These are phyloP conservation scores for Pollenia griseotomentosa DNA, from an alignment of 2,888 invertebrate genomes.

Conservation along the genomic window DNA sequence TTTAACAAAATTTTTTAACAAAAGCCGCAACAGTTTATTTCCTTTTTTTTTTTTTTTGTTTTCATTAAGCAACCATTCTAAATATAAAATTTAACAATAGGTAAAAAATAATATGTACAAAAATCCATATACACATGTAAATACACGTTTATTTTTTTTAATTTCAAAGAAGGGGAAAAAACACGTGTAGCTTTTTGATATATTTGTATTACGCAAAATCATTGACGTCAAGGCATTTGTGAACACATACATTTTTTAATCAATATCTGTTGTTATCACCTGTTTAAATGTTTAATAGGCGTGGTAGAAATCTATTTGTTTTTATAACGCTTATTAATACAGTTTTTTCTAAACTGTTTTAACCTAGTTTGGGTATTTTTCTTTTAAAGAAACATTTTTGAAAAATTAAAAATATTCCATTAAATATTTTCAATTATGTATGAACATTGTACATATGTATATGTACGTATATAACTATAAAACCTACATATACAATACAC, in stretches of 20 bases:
- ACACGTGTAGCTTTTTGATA: slow-evolving; percentile 38
- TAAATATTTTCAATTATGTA: too few relatives aligned
- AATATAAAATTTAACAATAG: too few relatives aligned
- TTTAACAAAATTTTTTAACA: too few relatives aligned
- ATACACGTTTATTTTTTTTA: slow-evolving; percentile 3
- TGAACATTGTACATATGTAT: too few relatives aligned
- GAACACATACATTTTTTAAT: neutral
- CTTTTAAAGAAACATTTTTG: neutral
- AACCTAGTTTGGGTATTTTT: neutral
- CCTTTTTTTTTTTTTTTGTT: too few relatives aligned
- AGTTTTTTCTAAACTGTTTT: neutral
- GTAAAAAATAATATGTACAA: neutral
- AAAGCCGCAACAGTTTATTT: too few relatives aligned
- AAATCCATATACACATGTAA: neutral
- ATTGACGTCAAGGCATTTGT: slow-evolving; percentile 61
- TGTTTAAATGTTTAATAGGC: slow-evolving; percentile 30
- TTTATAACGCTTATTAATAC: slow-evolving; percentile 4
- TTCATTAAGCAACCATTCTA: too few relatives aligned
- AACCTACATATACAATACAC: too few relatives aligned
- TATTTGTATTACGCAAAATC: slow-evolving; percentile 27
- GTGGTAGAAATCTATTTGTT: slow-evolving; percentile 2
- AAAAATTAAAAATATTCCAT: slow-evolving; percentile 6
- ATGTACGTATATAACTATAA: too few relatives aligned
- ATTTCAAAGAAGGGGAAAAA: slow-evolving; percentile 9
- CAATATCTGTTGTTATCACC: slow-evolving; percentile 36